These are phyloP conservation scores for Discoglossus pictus DNA, from an alignment of 2,797 vertebrate species.

Conservation along the genomic window DNA sequence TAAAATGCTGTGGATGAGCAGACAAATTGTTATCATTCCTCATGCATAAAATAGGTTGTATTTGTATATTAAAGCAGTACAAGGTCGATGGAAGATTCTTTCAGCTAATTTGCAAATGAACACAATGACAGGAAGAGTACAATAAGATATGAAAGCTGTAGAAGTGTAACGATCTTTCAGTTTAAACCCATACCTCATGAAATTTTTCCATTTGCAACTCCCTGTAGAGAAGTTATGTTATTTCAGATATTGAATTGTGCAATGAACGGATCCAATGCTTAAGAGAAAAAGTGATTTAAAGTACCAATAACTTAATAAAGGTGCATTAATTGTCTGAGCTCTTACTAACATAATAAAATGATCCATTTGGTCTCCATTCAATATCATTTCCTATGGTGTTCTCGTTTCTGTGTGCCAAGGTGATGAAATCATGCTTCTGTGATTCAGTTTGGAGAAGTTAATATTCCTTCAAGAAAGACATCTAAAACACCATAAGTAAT, in stretches of 20 bases:
- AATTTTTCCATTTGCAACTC: constrained; percentile 7
- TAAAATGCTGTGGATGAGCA: constrained; percentile 32
- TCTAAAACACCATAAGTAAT: too few relatives aligned
- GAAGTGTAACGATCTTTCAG: neutral
- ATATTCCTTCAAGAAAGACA: too few relatives aligned
- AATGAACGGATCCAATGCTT: neutral
- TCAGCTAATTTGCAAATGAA: constrained; percentile 29
- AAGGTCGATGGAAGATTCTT: constrained; percentile 30
- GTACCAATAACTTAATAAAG: too few relatives aligned
- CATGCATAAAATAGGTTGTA: constrained; percentile 23
- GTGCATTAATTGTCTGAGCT: too few relatives aligned
- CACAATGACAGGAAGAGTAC: constrained; percentile 26
- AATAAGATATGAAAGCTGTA: constrained; percentile 18
- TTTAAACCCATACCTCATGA: constrained; percentile 16
- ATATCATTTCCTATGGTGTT: too few relatives aligned
- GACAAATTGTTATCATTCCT: constrained; percentile 39
- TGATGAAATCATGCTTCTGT: too few relatives aligned
- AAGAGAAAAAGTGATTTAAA: neutral
- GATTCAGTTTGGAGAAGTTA: too few relatives aligned
- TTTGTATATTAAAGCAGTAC: constrained; percentile 41
- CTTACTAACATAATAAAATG: too few relatives aligned
- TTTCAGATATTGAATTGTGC: too few relatives aligned
- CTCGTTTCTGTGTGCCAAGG: too few relatives aligned
- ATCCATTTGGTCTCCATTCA: too few relatives aligned
- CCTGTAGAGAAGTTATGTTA: too few relatives aligned